Evolutionary conservation across 2,113 vertebrate genomes (phyloP).

Genomic region (Blennius ocellaris): DNA sequence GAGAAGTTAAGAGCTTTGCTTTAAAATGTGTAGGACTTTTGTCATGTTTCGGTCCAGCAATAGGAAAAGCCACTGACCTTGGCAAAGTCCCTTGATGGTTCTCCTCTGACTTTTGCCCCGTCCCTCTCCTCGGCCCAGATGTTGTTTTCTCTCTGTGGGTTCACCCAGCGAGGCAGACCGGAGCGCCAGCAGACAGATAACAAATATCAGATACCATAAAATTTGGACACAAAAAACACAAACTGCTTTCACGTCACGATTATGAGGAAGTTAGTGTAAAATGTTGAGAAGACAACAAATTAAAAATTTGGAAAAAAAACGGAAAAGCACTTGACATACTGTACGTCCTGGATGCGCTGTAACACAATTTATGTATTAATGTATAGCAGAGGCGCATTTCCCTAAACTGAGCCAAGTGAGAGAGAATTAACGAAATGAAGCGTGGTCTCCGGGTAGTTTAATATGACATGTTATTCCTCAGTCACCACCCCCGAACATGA

Average conservation of each 20-base stretch:
- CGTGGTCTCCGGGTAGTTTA: constrained; percentile 65
- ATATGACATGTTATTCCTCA: constrained; percentile 61
- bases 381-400: neutral
- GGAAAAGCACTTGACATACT: too few relatives aligned
- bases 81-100: constrained; percentile 95
- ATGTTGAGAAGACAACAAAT: too few relatives aligned
- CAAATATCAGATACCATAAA: too few relatives aligned
- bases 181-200: neutral
- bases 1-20: neutral
- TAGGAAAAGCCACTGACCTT: constrained; percentile 83
- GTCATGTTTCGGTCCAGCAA: neutral
- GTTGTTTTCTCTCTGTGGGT: constrained; percentile 84
- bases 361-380: too few relatives aligned
- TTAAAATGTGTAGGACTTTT: neutral
- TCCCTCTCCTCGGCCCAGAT: constrained; percentile 91
- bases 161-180: constrained; percentile 26
- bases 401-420: neutral
- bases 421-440: constrained; percentile 38
- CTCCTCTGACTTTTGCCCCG: constrained; percentile 87
- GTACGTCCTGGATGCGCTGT: too few relatives aligned
- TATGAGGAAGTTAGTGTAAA: too few relatives aligned
- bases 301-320: too few relatives aligned
- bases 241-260: too few relatives aligned
- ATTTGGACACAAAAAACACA: too few relatives aligned
- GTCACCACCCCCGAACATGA: constrained; percentile 52